phyloP scores from a whole-genome alignment of 2,888 invertebrate genomes.

The Mythimna vitellina region DNA sequence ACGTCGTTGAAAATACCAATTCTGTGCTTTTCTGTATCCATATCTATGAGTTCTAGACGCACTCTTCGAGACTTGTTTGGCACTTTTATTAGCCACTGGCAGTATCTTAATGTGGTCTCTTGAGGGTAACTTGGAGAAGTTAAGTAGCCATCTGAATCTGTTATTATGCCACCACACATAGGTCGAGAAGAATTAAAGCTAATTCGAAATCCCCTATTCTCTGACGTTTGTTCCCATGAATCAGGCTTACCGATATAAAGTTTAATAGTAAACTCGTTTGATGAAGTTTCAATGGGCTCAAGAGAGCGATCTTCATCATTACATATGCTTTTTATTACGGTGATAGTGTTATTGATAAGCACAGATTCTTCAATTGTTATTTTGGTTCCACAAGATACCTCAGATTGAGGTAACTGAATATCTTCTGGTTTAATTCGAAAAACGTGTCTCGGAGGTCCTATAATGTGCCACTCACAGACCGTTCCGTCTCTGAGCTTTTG shows the following conservation, averaged over 20 bases:
- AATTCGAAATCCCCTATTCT: constrained; percentile 91
- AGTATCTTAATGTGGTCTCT: constrained; percentile 76
- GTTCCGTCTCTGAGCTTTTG: constrained; percentile 88
- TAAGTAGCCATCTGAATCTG: constrained; percentile 92
- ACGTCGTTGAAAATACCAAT: constrained; percentile 90
- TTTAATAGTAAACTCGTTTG: constrained; percentile 79
- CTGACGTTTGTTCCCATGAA: constrained; percentile 74
- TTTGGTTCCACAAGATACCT: constrained; percentile 78
- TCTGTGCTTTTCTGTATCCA: constrained; percentile 76
- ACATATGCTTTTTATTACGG: constrained; percentile 76
- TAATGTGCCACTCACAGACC: constrained; percentile 94
- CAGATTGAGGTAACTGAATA: constrained; percentile 75
- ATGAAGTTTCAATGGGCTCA: constrained; percentile 74
- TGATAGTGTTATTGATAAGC: constrained; percentile 73
- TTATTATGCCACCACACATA: constrained; percentile 92
- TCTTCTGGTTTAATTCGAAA: constrained; percentile 75
- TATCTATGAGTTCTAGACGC: constrained; percentile 89
- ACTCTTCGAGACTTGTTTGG: constrained; percentile 81
- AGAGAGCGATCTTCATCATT: constrained; percentile 59
- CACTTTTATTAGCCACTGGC: constrained; percentile 80
- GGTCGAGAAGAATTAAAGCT: constrained; percentile 90
- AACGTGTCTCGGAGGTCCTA: constrained; percentile 77
- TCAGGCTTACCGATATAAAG: constrained; percentile 77
- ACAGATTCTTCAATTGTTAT: constrained; percentile 79
- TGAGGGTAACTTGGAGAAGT: constrained; percentile 93